Conservation (phyloP, 2,113 vertebrate species). For the Sorex fumeus region DNA sequence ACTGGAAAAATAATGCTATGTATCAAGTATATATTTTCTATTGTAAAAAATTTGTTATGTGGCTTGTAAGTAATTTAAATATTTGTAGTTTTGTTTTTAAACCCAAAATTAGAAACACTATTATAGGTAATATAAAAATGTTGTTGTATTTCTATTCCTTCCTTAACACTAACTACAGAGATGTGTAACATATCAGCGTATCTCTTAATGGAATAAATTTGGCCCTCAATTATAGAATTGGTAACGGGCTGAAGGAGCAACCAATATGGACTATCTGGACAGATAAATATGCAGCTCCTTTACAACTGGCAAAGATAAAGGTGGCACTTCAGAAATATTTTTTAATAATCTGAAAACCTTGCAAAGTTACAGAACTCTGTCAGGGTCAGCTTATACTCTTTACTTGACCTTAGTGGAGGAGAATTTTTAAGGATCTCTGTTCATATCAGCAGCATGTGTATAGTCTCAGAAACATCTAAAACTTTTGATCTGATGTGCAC, state of each 20-base stretch:
- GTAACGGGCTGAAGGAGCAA: slow-evolving; percentile 72
- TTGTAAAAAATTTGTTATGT: slow-evolving; percentile 65
- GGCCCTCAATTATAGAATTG: slow-evolving; percentile 76
- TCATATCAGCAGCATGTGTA: background rate
- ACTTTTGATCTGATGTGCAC: slow-evolving; percentile 60
- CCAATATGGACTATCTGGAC: slow-evolving; percentile 80
- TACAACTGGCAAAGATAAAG: slow-evolving; percentile 64
- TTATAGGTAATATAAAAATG: slow-evolving; percentile 80
- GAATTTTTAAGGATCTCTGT: slow-evolving; percentile 30
- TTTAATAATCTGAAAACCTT: slow-evolving; percentile 60
- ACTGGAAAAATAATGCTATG: slow-evolving; percentile 54
- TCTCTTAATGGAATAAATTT: slow-evolving; percentile 72
- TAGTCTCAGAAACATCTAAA: slow-evolving; percentile 42
- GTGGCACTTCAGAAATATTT: slow-evolving; percentile 52
- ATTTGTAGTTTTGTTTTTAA: slow-evolving; percentile 76
- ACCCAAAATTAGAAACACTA: slow-evolving; percentile 71
- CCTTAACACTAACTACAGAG: slow-evolving; percentile 64
- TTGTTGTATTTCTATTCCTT: slow-evolving; percentile 79
- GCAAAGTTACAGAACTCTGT: background rate
- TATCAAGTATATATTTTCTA: slow-evolving; percentile 17
- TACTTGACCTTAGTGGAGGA: background rate
- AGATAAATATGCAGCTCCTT: slow-evolving; percentile 76
- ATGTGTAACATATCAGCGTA: slow-evolving; percentile 33
- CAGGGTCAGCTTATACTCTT: background rate
- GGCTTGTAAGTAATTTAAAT: slow-evolving; percentile 69